Evolutionary conservation across 1,140 invertebrate genomes (phyloP), one percentile per base, ranked within the genome.

Genomic region (Colletes latitarsis): DNA sequence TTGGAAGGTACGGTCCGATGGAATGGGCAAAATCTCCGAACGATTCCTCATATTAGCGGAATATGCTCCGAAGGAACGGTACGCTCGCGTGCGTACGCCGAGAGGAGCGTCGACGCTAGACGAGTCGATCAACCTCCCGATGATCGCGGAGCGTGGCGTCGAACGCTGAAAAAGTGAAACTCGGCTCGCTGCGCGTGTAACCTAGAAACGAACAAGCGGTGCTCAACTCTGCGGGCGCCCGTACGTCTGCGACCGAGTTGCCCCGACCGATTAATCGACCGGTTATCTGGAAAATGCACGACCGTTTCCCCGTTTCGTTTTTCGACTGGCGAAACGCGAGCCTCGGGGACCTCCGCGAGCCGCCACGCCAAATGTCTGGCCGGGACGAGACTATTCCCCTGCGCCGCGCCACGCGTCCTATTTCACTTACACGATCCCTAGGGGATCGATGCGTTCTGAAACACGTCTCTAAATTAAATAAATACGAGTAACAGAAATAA

Each of bases 81-180:
- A 64, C 14, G 17, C 21, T 49, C 17, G 76, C 69, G 69, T 77
- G 64, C 73, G 70, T 86, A 21, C 15, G 53, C 49, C 49, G 62
- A 41, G 72, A 76, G 81, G 64, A 68, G 60, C 76, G 66, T 68
- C 72, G 81, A 85, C 76, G 80, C 76, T 87, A 86, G 86, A 86
- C 85, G 85, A 86, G 82, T 71, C 75, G 79, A 77, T 81, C 78
- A 87, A 87, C 85, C 83, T 87, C 87, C 85, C 78, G 90, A 91
- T 89, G 89, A 84, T 90, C 84, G 85, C 84, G 81, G 86, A 87
- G 90, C 84, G 87, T 89, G 87, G 89, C 90, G 89, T 92, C 90
- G 89, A 92, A 88, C 90, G 87, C 89, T 92, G 92, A 93, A 93
- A 93, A 93, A 93, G 92, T 93, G 93, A 93, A 93, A 93, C 93